Percentiles rank a stretch among this genome's conserved stretches.
These are phyloP conservation scores for Drosophila suzukii DNA, from an alignment of 1,140 invertebrate genomes.

Conservation along the genomic window DNA sequence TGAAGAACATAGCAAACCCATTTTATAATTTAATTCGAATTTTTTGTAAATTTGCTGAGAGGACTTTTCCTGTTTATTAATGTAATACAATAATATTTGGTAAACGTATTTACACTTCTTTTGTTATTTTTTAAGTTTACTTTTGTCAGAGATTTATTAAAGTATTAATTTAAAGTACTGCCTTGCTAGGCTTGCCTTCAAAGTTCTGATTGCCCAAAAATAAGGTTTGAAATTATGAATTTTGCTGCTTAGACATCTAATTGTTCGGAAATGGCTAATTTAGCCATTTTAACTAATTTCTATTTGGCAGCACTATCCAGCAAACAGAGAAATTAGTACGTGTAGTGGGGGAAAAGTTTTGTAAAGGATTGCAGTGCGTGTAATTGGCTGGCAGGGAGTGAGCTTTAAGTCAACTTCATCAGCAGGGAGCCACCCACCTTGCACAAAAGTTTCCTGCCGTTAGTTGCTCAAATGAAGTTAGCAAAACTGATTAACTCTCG, in stretches of 20 bases:
- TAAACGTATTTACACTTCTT: too few species aligned
- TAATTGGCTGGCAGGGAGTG: constrained; percentile 41
- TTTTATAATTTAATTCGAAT: neutral
- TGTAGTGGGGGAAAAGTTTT: constrained; percentile 47
- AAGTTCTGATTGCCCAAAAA: too few species aligned
- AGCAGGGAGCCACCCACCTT: constrained; percentile 13
- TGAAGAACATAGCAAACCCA: neutral
- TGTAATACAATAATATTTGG: too few species aligned
- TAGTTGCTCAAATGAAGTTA: constrained; percentile 72
- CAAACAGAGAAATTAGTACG: constrained; percentile 33
- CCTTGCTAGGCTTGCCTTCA: neutral
- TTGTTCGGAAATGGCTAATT: neutral
- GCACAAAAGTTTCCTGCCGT: constrained; percentile 55
- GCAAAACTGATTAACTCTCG: constrained; percentile 77
- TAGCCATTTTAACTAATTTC: neutral
- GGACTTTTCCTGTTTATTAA: too few species aligned
- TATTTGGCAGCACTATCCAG: constrained; percentile 7
- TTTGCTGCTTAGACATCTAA: neutral
- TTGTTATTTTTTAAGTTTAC: too few species aligned
- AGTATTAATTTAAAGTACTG: too few species aligned
- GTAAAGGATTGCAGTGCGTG: constrained; percentile 60
- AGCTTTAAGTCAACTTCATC: constrained; percentile 27
- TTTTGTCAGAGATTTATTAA: too few species aligned
- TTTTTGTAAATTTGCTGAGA: neutral
- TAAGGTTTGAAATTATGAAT: neutral